Evolutionary conservation across 2,797 vertebrate genomes (phyloP).

Genomic region (Hydrophis major): DNA sequence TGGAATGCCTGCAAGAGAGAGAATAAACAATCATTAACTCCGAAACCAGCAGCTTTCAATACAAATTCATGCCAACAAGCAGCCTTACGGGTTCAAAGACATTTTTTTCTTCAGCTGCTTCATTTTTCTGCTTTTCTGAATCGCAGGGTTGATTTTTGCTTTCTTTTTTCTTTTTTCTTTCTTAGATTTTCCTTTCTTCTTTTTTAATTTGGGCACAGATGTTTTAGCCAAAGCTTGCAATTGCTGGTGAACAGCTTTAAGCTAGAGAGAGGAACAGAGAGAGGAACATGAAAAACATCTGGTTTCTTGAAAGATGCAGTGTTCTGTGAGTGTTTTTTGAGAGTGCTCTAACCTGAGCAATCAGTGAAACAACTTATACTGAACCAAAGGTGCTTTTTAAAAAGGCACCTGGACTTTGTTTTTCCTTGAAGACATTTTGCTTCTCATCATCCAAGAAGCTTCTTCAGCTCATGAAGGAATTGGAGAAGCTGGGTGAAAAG

Average conservation of each 20-base stretch:
- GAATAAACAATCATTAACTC: conserved; percentile 23
- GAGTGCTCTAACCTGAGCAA: background rate
- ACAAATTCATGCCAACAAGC: conserved; percentile 43
- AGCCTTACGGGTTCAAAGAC: conserved; percentile 73
- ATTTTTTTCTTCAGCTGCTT: conserved; percentile 71
- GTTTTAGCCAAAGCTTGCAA: conserved; percentile 77
- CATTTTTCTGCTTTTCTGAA: conserved; percentile 68
- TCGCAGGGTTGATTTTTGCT: conserved; percentile 63
- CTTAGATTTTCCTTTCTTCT: conserved; percentile 75
- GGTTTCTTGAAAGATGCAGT: background rate
- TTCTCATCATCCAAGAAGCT: background rate
- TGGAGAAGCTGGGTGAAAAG: background rate
- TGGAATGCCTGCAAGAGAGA: conserved; percentile 68
- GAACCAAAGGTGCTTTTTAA: background rate
- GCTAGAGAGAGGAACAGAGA: conserved; percentile 64
- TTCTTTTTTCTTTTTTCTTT: conserved; percentile 66
- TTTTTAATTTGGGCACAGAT: conserved; percentile 73
- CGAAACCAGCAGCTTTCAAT: conserved; percentile 43
- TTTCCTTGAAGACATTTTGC: background rate
- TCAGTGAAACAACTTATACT: background rate
- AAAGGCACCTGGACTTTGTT: background rate
- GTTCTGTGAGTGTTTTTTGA: background rate
- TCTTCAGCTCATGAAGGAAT: background rate
- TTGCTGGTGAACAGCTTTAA: conserved; percentile 82
- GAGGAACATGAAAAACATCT: background rate